Evolutionary conservation across 2,113 vertebrate genomes (phyloP), one percentile per base, ranked within the genome.

Genomic region (Andinoacara biseriatus): DNA sequence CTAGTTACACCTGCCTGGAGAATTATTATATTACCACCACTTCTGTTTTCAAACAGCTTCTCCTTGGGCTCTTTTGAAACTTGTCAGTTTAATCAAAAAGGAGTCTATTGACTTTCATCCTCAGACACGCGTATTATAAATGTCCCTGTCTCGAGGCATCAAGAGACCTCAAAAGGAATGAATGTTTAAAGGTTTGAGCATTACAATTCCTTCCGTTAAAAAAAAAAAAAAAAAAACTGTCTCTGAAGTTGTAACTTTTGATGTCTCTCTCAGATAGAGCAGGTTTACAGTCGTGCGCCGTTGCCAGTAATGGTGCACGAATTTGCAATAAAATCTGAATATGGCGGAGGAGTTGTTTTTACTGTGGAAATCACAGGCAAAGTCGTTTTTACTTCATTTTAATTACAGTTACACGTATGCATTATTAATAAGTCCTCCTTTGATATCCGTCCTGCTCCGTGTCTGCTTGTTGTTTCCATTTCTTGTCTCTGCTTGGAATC

Each of bases 71-170:
- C 38, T 10, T n/a, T 49, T 62, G 54, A 60, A 52, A 83, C 60
- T 10, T 82, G 54, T 83, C 80, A 22, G 49, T 76, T 62, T 61
- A 59, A 81, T 87, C 62, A 80, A 52, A 74, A 69, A 61, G 20
- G 76, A 43, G 18, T 22, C 24, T 52, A 22, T 24, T 77, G 74
- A 67, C 72, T 61, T 87, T 86, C 14, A 76, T 80, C 57, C 82
- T 85, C 46, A 61, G 38, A 85, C 29, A 65, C n/a, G 24, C 29
- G 14, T 80, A 49, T 46, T 40, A 40, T 43, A 78, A 82, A 84
- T 72, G 15, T 33, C 18, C 22, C 26, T 35, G 54, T 78, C 58
- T 52, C 29, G 13, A 58, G 26, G 43, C 2, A 7, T 24, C 24
- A 63, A 57, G 22, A 72, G 11, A 63, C 80, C 81, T 85, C 20